Percentiles rank a stretch among this genome's conserved stretches.
Evolutionary conservation across 2,797 vertebrate genomes (phyloP).

Genomic region (Gastrophryne carolinensis): DNA sequence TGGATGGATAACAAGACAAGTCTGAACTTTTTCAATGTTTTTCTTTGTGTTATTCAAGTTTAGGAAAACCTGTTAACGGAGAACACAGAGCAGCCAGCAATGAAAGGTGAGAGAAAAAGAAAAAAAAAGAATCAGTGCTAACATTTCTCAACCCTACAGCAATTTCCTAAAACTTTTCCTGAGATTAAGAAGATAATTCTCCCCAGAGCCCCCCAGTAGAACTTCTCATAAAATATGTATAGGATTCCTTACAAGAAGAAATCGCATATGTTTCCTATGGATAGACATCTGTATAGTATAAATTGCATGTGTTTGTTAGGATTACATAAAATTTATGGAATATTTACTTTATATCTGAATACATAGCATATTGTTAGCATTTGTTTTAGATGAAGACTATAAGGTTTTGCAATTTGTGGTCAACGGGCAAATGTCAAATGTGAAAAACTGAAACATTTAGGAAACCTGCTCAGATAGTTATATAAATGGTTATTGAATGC

Average conservation of each 20-base stretch:
- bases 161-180: constrained; percentile 34
- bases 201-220: constrained; percentile 24
- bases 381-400: neutral
- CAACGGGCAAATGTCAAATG: neutral
- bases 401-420: neutral
- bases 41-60: constrained; percentile 42
- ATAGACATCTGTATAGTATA: neutral
- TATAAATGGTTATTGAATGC: no score
- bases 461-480: no score
- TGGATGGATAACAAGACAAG: constrained; percentile 28
- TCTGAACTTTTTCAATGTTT: constrained; percentile 19
- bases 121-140: neutral
- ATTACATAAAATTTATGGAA: neutral
- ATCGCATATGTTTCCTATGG: neutral
- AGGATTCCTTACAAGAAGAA: neutral
- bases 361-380: neutral
- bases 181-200: constrained; percentile 43
- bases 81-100: constrained; percentile 51
- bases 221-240: constrained; percentile 27
- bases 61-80: constrained; percentile 40
- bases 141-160: constrained; percentile 27
- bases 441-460: no score
- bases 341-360: neutral
- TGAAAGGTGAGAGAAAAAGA: constrained; percentile 69
- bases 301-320: neutral